phyloP scores from a whole-genome alignment of 1,140 invertebrate genomes.

The Eupeodes corollae region DNA sequence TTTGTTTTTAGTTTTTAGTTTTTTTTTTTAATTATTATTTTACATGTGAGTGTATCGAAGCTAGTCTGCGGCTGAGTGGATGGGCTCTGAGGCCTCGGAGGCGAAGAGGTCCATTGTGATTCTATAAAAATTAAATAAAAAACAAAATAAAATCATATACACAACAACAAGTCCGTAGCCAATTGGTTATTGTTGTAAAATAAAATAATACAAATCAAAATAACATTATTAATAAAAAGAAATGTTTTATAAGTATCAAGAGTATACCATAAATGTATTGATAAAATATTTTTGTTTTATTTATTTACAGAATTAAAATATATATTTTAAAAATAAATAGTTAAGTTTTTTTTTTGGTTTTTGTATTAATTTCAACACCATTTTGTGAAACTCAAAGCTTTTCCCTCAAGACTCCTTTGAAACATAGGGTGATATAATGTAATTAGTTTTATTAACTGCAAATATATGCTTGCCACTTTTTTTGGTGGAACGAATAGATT shows the following conservation, averaged over 20 bases:
- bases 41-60: conserved; percentile 43
- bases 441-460: no score
- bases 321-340: no score
- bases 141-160: conserved; percentile 11
- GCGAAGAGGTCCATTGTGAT: conserved; percentile 40
- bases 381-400: no score
- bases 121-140: conserved; percentile 38
- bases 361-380: conserved; percentile 55
- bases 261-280: not conserved
- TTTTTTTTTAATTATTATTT: conserved; percentile 34
- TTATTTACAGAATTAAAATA: not conserved
- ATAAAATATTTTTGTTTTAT: not conserved
- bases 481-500: no score
- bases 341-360: not conserved
- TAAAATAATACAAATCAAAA: conserved; percentile 13
- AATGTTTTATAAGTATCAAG: not conserved
- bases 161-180: conserved; percentile 6
- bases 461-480: no score
- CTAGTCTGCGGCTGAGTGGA: conserved; percentile 39
- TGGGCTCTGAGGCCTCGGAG: conserved; percentile 40
- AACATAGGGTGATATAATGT: no score
- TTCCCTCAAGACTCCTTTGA: conserved; percentile 58
- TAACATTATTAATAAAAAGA: not conserved
- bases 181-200: conserved; percentile 16
- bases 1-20: conserved; percentile 7